Evolutionary conservation across 2,888 invertebrate species (phyloP).

Genomic region (Caenorhabditis wallacei): DNA sequence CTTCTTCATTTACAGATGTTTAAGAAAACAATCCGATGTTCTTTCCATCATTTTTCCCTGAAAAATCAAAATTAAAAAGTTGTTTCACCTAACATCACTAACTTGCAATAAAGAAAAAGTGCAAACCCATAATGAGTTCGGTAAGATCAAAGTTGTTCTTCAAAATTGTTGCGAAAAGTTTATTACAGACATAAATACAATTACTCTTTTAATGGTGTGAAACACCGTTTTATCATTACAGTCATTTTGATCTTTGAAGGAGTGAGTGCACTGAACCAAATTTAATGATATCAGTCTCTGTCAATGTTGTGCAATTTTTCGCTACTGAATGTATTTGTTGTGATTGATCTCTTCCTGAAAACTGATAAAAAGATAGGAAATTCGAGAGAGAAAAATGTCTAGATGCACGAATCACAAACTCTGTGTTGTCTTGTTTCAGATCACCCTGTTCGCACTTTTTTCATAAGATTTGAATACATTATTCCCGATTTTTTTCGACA

Average conservation of each 20-base stretch:
- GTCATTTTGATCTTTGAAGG: constrained; percentile 9
- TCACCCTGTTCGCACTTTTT: constrained; percentile 53
- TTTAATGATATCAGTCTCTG: constrained; percentile 19
- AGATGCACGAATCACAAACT: constrained; percentile 35
- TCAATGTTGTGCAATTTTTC: constrained; percentile 59
- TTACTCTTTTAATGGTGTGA: background rate
- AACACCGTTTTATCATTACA: constrained; percentile 2
- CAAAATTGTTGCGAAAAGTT: constrained; percentile 16
- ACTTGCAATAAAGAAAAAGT: background rate
- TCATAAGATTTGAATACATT: constrained; percentile 50
- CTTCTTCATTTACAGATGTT: no score
- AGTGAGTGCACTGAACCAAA: constrained; percentile 2
- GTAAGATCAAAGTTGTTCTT: background rate
- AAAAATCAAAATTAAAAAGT: no score
- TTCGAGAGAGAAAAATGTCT: constrained; percentile 1
- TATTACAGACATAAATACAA: background rate
- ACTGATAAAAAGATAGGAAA: constrained; percentile 1
- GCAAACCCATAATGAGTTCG: background rate
- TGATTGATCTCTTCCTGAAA: constrained; percentile 6
- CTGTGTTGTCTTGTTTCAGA: constrained; percentile 24
- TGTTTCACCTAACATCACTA: no score
- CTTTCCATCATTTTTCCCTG: no score
- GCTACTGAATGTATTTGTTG: constrained; percentile 37
- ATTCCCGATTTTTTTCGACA: constrained; percentile 39
- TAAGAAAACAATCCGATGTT: no score